Evolutionary conservation across 2,797 vertebrate species (phyloP), one percentile per base, ranked within the genome.

Genomic region (Ammospiza maritima): DNA sequence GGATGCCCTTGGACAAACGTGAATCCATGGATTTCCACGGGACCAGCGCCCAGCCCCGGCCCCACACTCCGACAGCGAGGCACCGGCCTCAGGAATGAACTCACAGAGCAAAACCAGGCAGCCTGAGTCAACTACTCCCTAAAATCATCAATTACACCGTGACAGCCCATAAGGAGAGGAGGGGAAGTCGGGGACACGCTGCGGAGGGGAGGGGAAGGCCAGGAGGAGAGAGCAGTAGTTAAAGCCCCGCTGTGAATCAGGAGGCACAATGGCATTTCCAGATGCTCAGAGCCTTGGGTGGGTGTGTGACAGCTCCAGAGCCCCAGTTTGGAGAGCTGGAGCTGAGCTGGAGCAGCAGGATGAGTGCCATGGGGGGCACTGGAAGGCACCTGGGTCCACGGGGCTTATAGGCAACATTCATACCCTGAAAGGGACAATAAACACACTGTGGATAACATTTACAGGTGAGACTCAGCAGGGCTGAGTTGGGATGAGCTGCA

Each of bases 131-230:
- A 42, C 56, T 90, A 89, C 96, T 96, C 96, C 95, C 95, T 89
- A 92, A 93, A 95, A 94, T 66, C 94, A 96, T 95, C 94, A 92
- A 94, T 95, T 96, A 96, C n/a, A 1, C 62, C 30, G 0, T 92
- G 96, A 96, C 96, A 95, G 93, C 69, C 47, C 88, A 50, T 82
- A 25, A 91, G 91, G 83, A 94, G 84, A 93, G 92, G 90, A 94
- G 92, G 92, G 90, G 92, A 90, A 95, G 90, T 32, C 84, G 2
- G 96, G 92, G 96, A 64, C 90, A 44, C 0, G n/a, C 84, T 85
- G 90, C 6, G 14, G 19, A 86, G 93, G 94, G 94, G 90, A 96
- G 91, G 10, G 58, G 32, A 93, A 88, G 92, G 93, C 96, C 90
- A 80, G 85, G 13, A 90, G 65, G 56, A 83, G 82, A 34, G 92